A percentile compares a stretch with the other conserved stretches of the same genome.
phyloP scores from a whole-genome alignment of 2,797 vertebrate genomes.

The Pempheris klunzingeri region DNA sequence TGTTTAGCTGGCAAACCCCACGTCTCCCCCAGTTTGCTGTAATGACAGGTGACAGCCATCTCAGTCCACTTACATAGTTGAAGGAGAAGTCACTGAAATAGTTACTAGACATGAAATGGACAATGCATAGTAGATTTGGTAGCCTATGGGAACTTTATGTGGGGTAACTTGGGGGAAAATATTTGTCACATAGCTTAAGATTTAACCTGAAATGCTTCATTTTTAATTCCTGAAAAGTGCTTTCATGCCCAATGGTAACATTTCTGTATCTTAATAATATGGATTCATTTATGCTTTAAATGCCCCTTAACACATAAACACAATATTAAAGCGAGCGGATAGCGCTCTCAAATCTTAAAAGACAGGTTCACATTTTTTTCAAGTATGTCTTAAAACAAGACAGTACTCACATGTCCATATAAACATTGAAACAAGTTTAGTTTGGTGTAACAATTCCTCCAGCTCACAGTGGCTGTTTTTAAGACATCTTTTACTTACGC shows the following conservation, averaged over 20 bases:
- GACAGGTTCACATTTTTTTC: constrained; percentile 6
- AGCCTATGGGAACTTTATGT: constrained; percentile 25
- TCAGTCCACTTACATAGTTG: constrained; percentile 68
- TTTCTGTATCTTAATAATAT: constrained; percentile 25
- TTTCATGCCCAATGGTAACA: constrained; percentile 22
- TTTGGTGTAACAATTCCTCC: constrained; percentile 11
- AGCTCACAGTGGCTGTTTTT: constrained; percentile 25
- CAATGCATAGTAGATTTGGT: constrained; percentile 25
- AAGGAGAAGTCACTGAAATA: constrained; percentile 64
- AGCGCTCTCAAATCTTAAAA: constrained; percentile 24
- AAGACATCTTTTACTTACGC: background rate
- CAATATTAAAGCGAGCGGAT: constrained; percentile 17
- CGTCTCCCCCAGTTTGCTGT: constrained; percentile 72
- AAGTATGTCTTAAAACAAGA: constrained; percentile 14
- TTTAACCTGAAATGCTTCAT: background rate
- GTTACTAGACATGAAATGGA: constrained; percentile 46
- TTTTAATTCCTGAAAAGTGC: constrained; percentile 1
- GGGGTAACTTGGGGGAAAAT: constrained; percentile 24
- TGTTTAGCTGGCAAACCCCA: constrained; percentile 70
- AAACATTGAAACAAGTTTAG: constrained; percentile 31
- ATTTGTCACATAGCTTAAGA: constrained; percentile 14
- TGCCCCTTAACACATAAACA: constrained; percentile 26
- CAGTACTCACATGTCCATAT: constrained; percentile 14
- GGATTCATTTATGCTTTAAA: constrained; percentile 40
- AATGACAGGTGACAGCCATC: constrained; percentile 77